Evolutionary conservation across 2,797 vertebrate genomes (phyloP).

Genomic region (Takifugu ocellatus): DNA sequence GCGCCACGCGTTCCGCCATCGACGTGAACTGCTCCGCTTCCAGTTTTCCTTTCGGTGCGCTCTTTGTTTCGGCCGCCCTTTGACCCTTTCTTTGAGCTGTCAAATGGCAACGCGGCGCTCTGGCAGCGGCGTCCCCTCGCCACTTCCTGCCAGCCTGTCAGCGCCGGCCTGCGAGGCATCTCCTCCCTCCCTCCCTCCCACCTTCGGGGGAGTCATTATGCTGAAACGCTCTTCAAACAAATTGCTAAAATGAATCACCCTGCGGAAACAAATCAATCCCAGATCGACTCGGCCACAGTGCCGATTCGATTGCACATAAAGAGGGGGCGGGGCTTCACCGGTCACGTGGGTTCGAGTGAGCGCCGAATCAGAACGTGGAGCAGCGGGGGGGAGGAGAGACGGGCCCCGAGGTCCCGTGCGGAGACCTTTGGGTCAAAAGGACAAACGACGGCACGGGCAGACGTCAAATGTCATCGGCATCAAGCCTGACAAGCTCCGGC

Average conservation of each 20-base stretch:
- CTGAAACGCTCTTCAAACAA: too few relatives aligned
- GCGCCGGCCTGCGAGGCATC: slow-evolving; percentile 31
- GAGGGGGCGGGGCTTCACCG: slow-evolving; percentile 16
- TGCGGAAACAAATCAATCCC: too few relatives aligned
- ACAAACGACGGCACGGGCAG: slow-evolving; percentile 74
- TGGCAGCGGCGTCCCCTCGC: slow-evolving; percentile 28
- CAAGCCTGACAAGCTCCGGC: slow-evolving; percentile 77
- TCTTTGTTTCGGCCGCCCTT: not conserved
- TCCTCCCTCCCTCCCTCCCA: not conserved
- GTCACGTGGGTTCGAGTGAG: slow-evolving; percentile 17
- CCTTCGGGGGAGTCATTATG: too few relatives aligned
- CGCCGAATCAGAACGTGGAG: too few relatives aligned
- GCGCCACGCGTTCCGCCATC: too few relatives aligned
- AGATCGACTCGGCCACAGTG: not conserved
- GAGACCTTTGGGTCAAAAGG: not conserved
- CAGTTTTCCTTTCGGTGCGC: too few relatives aligned
- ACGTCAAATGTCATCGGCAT: slow-evolving; percentile 84
- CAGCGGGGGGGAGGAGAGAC: too few relatives aligned
- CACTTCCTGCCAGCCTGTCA: slow-evolving; percentile 51
- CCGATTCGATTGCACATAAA: slow-evolving; percentile 11
- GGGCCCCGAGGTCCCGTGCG: too few relatives aligned
- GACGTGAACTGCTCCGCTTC: too few relatives aligned
- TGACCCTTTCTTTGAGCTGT: slow-evolving; percentile 41
- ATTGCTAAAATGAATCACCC: too few relatives aligned
- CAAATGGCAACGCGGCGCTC: slow-evolving; percentile 18